phyloP scores from a whole-genome alignment of 1,140 invertebrate genomes.

The Leucophenga varia region DNA sequence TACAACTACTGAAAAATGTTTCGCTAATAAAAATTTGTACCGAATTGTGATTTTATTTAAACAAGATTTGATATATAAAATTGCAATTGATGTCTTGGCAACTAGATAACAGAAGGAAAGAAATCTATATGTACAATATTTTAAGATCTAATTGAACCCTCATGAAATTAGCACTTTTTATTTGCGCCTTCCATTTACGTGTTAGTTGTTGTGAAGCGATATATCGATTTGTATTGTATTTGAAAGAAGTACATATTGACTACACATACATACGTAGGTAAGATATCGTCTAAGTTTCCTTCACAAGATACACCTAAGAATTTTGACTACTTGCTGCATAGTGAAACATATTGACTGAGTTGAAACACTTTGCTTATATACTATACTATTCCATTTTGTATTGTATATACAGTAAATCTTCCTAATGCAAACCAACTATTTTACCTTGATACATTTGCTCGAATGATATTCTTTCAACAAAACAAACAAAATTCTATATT shows the following conservation, averaged over 20 bases:
- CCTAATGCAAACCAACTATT: not conserved
- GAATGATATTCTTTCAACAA: too few relatives aligned
- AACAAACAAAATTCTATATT: too few relatives aligned
- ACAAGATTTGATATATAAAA: too few relatives aligned
- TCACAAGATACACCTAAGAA: slow-evolving; percentile 5
- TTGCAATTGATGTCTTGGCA: too few relatives aligned
- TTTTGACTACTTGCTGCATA: slow-evolving; percentile 9
- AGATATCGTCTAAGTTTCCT: not conserved
- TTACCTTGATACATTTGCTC: too few relatives aligned
- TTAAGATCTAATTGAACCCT: slow-evolving; percentile 48
- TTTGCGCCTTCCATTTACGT: slow-evolving; percentile 46
- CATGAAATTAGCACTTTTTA: slow-evolving; percentile 55
- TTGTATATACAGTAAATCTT: slow-evolving; percentile 9
- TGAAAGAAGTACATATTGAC: slow-evolving; percentile 27
- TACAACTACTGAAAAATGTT: too few relatives aligned
- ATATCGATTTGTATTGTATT: too few relatives aligned
- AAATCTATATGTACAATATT: slow-evolving; percentile 34
- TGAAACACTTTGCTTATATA: slow-evolving; percentile 12
- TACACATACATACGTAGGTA: not conserved
- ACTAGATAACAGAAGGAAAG: slow-evolving; percentile 14
- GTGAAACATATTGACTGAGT: slow-evolving; percentile 1
- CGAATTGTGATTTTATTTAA: too few relatives aligned
- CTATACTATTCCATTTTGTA: slow-evolving; percentile 10
- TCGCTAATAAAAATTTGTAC: too few relatives aligned
- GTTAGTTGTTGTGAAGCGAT: too few relatives aligned